Percentiles rank a stretch among this genome's conserved stretches.
Evolutionary conservation across 2,113 vertebrate genomes (phyloP).

Genomic region (Telmatochromis sp.): DNA sequence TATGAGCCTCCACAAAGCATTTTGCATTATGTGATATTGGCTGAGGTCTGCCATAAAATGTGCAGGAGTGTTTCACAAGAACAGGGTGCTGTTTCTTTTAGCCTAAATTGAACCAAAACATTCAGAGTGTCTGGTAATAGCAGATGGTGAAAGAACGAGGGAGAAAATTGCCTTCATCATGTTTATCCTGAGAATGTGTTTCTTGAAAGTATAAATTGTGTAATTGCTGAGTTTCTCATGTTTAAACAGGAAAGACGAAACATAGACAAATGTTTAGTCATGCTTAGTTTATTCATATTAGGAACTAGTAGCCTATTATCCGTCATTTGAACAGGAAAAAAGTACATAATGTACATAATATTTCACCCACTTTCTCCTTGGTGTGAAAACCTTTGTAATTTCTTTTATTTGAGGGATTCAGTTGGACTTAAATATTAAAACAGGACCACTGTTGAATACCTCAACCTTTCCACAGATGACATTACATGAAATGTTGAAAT

Average conservation of each 20-base stretch:
- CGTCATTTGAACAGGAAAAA: background rate
- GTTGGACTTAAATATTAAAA: background rate
- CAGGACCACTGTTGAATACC: fast-evolving
- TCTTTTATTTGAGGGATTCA: background rate
- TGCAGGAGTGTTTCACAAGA: background rate
- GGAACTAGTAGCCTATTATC: background rate
- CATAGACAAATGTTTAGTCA: background rate
- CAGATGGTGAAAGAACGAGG: background rate
- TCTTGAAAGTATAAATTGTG: background rate
- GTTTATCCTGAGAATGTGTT: background rate
- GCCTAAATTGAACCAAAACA: background rate
- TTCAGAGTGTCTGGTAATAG: background rate
- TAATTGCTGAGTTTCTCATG: background rate
- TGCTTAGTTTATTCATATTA: background rate
- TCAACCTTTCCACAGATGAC: background rate
- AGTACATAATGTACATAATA: background rate
- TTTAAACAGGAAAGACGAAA: background rate
- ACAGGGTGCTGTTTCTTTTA: background rate
- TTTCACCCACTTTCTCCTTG: background rate
- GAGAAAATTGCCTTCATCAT: background rate
- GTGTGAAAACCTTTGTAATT: background rate
- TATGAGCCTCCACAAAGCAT: background rate
- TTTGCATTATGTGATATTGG: background rate
- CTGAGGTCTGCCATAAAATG: background rate
- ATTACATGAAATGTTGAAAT: background rate